Conservation (phyloP, 2,888 invertebrate species). For the Sinopyrophorus schimmeli region DNA sequence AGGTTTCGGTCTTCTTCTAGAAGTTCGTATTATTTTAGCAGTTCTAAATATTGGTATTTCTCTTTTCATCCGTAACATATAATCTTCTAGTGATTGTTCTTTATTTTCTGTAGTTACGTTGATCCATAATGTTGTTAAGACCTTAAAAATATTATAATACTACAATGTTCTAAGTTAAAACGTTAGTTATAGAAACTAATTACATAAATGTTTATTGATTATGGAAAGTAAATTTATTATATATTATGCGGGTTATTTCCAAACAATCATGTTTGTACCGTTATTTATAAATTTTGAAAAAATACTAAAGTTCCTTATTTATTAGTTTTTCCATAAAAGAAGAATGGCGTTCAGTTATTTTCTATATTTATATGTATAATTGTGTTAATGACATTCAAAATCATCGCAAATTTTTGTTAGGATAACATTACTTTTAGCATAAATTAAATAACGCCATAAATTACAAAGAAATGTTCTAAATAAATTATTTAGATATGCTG, state of each 20-base stretch:
- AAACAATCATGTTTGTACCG: neutral
- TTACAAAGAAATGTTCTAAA: no score
- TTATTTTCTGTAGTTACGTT: neutral
- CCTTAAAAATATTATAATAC: conserved; percentile 3
- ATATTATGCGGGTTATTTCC: neutral
- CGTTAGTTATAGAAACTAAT: neutral
- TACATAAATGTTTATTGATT: neutral
- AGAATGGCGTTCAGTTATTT: no score
- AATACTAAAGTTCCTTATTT: no score
- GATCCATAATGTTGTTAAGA: neutral
- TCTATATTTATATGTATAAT: no score
- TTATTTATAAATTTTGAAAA: no score
- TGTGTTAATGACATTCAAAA: no score
- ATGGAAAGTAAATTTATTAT: neutral
- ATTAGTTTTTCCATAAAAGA: no score
- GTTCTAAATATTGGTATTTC: conserved; percentile 32
- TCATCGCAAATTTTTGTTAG: no score
- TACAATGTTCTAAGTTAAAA: neutral
- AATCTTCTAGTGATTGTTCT: neutral
- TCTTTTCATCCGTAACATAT: conserved; percentile 32
- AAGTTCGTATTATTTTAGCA: conserved; percentile 29
- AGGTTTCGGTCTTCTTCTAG: conserved; percentile 35
- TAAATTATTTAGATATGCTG: no score
- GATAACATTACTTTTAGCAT: no score
- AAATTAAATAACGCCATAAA: no score